These are phyloP conservation scores for Upupa epops DNA, from an alignment of 2,113 vertebrate species.

Conservation along the genomic window DNA sequence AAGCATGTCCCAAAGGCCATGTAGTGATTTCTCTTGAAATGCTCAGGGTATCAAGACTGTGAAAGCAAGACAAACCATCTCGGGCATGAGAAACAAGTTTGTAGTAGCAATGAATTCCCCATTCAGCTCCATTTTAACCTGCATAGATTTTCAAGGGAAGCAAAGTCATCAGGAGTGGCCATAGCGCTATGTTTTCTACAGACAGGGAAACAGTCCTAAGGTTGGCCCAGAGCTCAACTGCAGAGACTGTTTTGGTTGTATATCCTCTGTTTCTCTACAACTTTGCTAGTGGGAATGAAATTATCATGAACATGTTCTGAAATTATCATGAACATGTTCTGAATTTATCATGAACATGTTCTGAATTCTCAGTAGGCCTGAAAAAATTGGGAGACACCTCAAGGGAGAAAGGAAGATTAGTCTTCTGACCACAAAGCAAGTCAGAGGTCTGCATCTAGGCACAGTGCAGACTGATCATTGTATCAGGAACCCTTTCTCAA, in stretches of 20 bases:
- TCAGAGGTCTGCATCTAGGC: neutral
- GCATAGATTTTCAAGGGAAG: neutral
- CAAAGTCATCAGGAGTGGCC: neutral
- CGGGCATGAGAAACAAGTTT: neutral
- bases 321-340: neutral
- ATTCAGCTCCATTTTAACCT: neutral
- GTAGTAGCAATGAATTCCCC: neutral
- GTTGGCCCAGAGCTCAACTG: neutral
- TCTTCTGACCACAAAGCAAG: neutral
- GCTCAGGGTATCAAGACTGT: neutral
- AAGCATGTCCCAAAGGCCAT: neutral
- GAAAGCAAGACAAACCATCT: neutral
- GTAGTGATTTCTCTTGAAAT: neutral
- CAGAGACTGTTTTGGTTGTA: neutral
- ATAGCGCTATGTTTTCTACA: neutral
- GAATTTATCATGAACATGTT: neutral
- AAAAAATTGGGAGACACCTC: neutral
- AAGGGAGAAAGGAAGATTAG: neutral
- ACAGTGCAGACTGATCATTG: neutral
- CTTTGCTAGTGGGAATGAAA: neutral
- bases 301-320: neutral
- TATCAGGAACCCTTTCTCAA: neutral
- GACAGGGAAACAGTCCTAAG: neutral
- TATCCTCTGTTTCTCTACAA: neutral
- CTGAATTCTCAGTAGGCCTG: neutral